Conservation (phyloP, 2,888 invertebrate species). For the Azorinus chamasolen region DNA sequence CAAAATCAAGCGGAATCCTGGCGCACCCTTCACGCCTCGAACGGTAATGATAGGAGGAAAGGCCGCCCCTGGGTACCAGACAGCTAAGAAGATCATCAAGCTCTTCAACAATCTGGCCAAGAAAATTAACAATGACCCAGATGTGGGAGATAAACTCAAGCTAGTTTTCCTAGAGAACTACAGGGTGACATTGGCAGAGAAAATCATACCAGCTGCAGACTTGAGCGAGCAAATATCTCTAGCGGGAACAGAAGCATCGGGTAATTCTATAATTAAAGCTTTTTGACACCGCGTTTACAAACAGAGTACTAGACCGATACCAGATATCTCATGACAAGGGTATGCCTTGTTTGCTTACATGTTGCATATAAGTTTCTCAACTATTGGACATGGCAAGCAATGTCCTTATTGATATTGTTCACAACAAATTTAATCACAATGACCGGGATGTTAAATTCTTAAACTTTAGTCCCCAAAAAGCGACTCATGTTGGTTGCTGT, state of each 20-base stretch:
- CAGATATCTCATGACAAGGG: too few species aligned
- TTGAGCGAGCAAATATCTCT: slow-evolving; percentile 99
- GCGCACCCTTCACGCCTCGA: slow-evolving; percentile 93
- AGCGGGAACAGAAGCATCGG: slow-evolving; percentile 98
- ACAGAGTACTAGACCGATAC: too few species aligned
- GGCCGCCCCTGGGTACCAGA: slow-evolving; percentile 99
- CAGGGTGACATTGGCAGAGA: slow-evolving; percentile 98
- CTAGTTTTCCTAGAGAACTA: slow-evolving; percentile 99
- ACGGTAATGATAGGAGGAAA: slow-evolving; percentile 96
- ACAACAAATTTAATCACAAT: too few species aligned
- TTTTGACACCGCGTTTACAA: too few species aligned
- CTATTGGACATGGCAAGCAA: too few species aligned
- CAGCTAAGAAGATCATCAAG: slow-evolving; percentile 98
- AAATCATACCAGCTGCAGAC: slow-evolving; percentile 99
- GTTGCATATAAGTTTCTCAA: too few species aligned
- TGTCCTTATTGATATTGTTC: too few species aligned
- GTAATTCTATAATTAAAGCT: slow-evolving; percentile 3
- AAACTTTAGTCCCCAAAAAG: too few species aligned
- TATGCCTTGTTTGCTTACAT: too few species aligned
- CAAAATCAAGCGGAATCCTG: slow-evolving; percentile 97
- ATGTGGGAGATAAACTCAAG: slow-evolving; percentile 96
- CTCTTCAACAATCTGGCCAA: slow-evolving; percentile 96
- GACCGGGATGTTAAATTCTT: too few species aligned
- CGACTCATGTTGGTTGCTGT: too few species aligned
- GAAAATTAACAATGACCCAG: slow-evolving; percentile 99